phyloP scores from a whole-genome alignment of 2,888 invertebrate genomes.

The Steinernema hermaphroditum region DNA sequence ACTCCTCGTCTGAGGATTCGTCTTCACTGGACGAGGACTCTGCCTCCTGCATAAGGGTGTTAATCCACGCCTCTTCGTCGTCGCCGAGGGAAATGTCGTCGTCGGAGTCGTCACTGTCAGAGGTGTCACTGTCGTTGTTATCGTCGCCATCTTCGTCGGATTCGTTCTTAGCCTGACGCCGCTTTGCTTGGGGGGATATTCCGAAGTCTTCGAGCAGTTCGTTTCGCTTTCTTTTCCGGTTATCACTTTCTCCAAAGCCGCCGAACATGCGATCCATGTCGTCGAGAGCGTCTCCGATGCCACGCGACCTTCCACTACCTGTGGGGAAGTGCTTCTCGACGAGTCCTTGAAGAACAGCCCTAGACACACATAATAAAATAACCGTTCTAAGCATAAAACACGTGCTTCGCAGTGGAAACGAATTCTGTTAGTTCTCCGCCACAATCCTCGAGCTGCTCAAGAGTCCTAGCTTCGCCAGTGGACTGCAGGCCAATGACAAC shows the following conservation, averaged over 20 bases:
- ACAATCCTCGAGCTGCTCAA: conserved; percentile 91
- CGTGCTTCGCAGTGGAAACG: conserved; percentile 77
- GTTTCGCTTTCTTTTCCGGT: background rate
- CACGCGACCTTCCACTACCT: conserved; percentile 72
- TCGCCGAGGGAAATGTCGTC: conserved; percentile 12
- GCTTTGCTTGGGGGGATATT: background rate
- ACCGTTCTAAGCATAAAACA: too few relatives aligned
- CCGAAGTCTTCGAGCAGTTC: background rate
- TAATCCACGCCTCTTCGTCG: conserved; percentile 19
- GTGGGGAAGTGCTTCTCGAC: conserved; percentile 99
- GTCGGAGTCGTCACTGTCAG: conserved; percentile 17
- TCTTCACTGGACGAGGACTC: background rate
- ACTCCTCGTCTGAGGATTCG: background rate
- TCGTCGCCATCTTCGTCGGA: conserved; percentile 38
- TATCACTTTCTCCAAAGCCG: conserved; percentile 32
- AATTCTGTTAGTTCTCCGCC: conserved; percentile 96
- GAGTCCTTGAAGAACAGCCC: conserved; percentile 90
- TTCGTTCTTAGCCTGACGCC: background rate
- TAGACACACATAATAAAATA: too few relatives aligned
- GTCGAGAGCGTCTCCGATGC: conserved; percentile 48
- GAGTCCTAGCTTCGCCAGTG: conserved; percentile 94
- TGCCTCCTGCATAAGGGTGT: conserved; percentile 14
- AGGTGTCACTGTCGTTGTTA: background rate
- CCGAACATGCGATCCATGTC: conserved; percentile 53
- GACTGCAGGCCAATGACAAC: conserved; percentile 98